Percentiles rank a stretch among this genome's conserved stretches.
Conservation (phyloP, 2,113 vertebrate species). For the Triplophysa rosa region DNA sequence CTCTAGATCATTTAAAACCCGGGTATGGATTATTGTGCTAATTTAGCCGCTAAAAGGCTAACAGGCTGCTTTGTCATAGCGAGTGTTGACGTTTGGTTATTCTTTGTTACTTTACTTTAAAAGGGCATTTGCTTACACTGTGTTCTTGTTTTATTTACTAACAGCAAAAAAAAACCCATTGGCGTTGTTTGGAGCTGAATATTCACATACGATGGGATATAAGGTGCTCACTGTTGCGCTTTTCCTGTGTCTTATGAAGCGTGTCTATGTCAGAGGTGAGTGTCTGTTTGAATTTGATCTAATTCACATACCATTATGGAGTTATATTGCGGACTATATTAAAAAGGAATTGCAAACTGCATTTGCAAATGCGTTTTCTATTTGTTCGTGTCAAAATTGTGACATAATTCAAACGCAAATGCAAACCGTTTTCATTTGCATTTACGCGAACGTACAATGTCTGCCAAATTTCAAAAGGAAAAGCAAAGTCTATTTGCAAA, state of each 20-base stretch:
- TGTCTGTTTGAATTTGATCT: too few species aligned
- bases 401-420: too few species aligned
- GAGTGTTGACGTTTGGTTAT: neutral
- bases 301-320: too few species aligned
- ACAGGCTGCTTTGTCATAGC: neutral
- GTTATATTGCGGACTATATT: too few species aligned
- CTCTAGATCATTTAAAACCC: neutral
- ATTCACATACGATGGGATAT: neutral
- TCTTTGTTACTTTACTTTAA: neutral
- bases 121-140: neutral
- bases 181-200: neutral
- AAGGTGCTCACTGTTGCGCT: neutral
- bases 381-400: too few species aligned
- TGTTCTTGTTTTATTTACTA: neutral
- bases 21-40: neutral
- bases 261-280: conserved; percentile 2
- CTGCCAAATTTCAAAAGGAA: too few species aligned
- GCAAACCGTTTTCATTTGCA: too few species aligned
- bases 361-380: too few species aligned
- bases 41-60: neutral
- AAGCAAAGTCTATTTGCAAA: too few species aligned
- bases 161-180: neutral
- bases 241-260: neutral
- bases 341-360: too few species aligned
- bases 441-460: too few species aligned